Conservation (phyloP, 2,888 invertebrate genomes). For the Ochlodes sylvanus region DNA sequence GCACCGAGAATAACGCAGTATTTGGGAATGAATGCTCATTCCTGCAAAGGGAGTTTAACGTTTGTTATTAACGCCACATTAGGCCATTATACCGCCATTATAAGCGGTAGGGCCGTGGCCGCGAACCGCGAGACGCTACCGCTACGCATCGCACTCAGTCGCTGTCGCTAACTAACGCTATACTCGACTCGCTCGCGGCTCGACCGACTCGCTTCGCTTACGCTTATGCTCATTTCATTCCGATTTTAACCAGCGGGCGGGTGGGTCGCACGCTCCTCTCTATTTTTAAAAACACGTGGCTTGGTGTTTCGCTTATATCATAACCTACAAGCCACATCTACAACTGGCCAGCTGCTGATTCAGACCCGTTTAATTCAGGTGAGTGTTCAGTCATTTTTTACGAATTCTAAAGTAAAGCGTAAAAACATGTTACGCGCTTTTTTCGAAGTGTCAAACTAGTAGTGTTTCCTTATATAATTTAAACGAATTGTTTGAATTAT, state of each 20-base stretch:
- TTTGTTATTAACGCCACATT: background rate
- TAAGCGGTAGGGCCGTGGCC: background rate
- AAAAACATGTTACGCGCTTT: background rate
- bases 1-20: too few species aligned
- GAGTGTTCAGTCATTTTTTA: slow-evolving; percentile 1
- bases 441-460: background rate
- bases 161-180: too few species aligned
- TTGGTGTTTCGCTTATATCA: slow-evolving; percentile 59
- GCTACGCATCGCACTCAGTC: slow-evolving; percentile 29
- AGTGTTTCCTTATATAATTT: too few species aligned
- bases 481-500: too few species aligned
- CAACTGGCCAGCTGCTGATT: slow-evolving; percentile 37
- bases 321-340: slow-evolving; percentile 50
- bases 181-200: too few species aligned
- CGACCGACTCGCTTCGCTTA: background rate
- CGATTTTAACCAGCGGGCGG: slow-evolving; percentile 65
- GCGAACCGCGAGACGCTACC: too few species aligned
- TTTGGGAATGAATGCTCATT: too few species aligned
- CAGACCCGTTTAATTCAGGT: slow-evolving; percentile 12
- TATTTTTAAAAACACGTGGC: slow-evolving; percentile 74
- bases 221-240: slow-evolving; percentile 62
- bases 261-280: slow-evolving; percentile 57
- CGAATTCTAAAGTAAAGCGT: background rate
- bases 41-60: background rate
- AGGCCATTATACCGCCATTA: background rate